These are phyloP conservation scores for Phacellophora camtschatica DNA, from an alignment of 30 jellyfish, hydroid and myxozoan genomes.

Conservation along the genomic window DNA sequence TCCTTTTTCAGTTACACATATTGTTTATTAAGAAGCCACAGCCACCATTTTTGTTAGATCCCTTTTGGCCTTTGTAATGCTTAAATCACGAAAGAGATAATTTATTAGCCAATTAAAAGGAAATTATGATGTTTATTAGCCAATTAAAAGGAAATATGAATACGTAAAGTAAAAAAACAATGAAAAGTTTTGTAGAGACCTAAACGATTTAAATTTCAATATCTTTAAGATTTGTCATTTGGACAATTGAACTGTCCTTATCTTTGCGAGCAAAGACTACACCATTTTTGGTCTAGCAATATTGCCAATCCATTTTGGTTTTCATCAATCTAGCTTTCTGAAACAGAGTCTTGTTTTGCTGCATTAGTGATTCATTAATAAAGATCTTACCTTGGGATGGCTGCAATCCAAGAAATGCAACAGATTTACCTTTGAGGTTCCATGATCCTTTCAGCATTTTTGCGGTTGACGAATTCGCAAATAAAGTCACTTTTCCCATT, in stretches of 20 bases:
- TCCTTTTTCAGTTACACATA: too few species aligned
- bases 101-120: too few species aligned
- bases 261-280: background rate
- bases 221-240: background rate
- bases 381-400: background rate
- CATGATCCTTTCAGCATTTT: background rate
- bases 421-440: background rate
- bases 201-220: background rate
- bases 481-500: background rate
- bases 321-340: background rate
- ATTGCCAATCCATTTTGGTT: background rate
- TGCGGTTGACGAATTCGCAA: background rate
- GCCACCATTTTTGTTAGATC: too few species aligned
- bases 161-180: too few species aligned
- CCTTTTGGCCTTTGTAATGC: too few species aligned
- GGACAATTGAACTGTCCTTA: background rate
- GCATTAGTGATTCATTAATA: background rate
- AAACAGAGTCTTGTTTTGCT: background rate
- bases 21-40: too few species aligned
- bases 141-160: too few species aligned
- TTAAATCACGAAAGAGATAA: too few species aligned
- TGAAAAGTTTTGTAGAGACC: too few species aligned
- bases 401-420: background rate
- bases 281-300: constrained; percentile 15
- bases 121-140: too few species aligned